Evolutionary conservation across 2,888 invertebrate species (phyloP).

Genomic region (Leptinotarsa juncta): DNA sequence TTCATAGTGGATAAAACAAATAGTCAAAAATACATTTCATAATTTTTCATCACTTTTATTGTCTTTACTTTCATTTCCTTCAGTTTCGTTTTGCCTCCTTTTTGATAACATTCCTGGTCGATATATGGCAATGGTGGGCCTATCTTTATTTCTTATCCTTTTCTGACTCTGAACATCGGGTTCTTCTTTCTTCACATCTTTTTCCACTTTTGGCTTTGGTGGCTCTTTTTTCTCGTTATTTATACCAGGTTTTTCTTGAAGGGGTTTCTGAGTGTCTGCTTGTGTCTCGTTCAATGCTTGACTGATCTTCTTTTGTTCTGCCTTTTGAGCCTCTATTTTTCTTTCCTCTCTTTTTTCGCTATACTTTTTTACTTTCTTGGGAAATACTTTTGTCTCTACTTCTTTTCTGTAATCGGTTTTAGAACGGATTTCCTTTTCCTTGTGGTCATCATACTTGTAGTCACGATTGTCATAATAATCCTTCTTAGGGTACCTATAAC

Average conservation of each 20-base stretch:
- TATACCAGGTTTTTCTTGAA: slow-evolving; percentile 23
- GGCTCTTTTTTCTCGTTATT: slow-evolving; percentile 31
- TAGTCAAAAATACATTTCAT: not conserved
- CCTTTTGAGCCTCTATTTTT: slow-evolving; percentile 61
- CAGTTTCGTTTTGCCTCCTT: slow-evolving; percentile 72
- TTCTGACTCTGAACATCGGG: slow-evolving; percentile 52
- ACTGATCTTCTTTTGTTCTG: slow-evolving; percentile 56
- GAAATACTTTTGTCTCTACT: slow-evolving; percentile 48
- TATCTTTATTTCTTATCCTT: slow-evolving; percentile 77
- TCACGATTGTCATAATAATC: slow-evolving; percentile 56
- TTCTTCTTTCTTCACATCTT: slow-evolving; percentile 42
- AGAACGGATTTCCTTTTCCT: slow-evolving; percentile 48
- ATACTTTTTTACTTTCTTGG: slow-evolving; percentile 61
- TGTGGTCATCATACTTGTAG: slow-evolving; percentile 51
- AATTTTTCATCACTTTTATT: slow-evolving; percentile 35
- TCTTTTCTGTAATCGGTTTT: slow-evolving; percentile 46
- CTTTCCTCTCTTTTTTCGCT: slow-evolving; percentile 65
- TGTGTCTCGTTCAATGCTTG: slow-evolving; percentile 35
- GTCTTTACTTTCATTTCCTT: slow-evolving; percentile 60
- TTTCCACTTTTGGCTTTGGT: slow-evolving; percentile 32
- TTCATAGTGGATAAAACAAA: not conserved
- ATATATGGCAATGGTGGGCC: slow-evolving; percentile 90
- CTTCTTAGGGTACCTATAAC: slow-evolving; percentile 51
- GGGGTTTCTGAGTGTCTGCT: slow-evolving; percentile 29
- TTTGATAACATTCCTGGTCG: slow-evolving; percentile 90